Evolutionary conservation across 1,140 invertebrate genomes (phyloP), one percentile per base, ranked within the genome.

Genomic region (Drosophila erecta): DNA sequence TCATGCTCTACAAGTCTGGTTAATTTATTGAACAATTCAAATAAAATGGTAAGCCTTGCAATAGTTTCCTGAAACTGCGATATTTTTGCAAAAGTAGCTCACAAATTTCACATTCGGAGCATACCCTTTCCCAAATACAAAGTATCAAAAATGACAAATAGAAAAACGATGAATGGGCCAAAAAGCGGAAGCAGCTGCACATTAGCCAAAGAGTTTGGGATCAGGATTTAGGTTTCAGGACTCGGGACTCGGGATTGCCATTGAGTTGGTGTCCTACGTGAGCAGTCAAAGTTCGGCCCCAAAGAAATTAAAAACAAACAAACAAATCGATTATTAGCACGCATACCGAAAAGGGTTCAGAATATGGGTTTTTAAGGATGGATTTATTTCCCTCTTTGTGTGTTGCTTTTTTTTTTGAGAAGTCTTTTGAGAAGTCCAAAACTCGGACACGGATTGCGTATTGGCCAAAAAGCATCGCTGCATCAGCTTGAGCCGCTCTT

Each of bases 301-400:
- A 74, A 80, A 74, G 84, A 87, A 89, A 87, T 87, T 89, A 89
- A 87, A 87, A 87, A 69, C 64, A 83, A 74, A 78, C 84, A 84
- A 87, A 74, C 79, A 87, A 89, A 84, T 89, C 84, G 84, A 87
- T 89, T 87, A 87, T 89, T 87, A 89, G 79, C 72, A 47, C 59
- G 53, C 53, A 59, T 33, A 53, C 47, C 30, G 8, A 41, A 35
- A 47, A 49, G 55, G 79, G 62, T 66, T 83, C 50, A 10, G 14
- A 17, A 53, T 53, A 53, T 37, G 44, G n/a, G 44, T 61, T 54
- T 37, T 35, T 35, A 12, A 64, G 27, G 8, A 15, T 50, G 37
- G 22, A 37, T 51, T 37, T 58, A 55, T 46, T 46, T 6, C 14
- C 27, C 27, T 7, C 27, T 40, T 15, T 41, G 33, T 22, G 2